A percentile compares a stretch with the other conserved stretches of the same genome.
Conservation (phyloP, 2,888 invertebrate genomes). For the Theristus sp. region DNA sequence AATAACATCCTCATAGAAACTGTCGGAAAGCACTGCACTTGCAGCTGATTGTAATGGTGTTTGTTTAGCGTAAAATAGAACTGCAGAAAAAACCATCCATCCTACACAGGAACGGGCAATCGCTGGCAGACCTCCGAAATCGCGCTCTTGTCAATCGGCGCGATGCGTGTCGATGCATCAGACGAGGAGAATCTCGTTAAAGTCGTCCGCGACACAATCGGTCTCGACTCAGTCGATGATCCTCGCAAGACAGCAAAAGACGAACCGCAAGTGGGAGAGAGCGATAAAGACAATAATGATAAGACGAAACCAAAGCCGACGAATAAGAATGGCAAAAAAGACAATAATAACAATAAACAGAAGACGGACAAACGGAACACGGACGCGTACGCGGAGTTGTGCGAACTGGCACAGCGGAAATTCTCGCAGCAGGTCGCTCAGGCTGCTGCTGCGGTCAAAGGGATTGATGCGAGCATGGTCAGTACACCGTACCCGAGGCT, state of each 20-base stretch:
- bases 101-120: not conserved
- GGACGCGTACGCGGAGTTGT: slow-evolving; percentile 1
- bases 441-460: not conserved
- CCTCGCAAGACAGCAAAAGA: too few species aligned
- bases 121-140: slow-evolving; percentile 1
- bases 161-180: not conserved
- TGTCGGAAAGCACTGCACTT: too few species aligned
- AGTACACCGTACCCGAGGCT: not conserved
- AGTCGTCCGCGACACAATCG: not conserved
- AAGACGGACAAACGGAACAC: not conserved
- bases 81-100: too few species aligned
- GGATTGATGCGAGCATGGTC: too few species aligned
- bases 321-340: too few species aligned
- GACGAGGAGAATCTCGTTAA: not conserved
- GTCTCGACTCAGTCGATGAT: too few species aligned
- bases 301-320: too few species aligned
- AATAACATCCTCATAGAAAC: too few species aligned
- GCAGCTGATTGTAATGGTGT: too few species aligned
- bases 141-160: not conserved
- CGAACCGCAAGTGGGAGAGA: too few species aligned
- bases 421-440: slow-evolving; percentile 3
- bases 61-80: too few species aligned
- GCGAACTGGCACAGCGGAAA: slow-evolving; percentile 7
- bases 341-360: not conserved
- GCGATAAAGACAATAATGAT: too few species aligned